Evolutionary conservation across 2,113 vertebrate species (phyloP), one percentile per base, ranked within the genome.

Genomic region (Channa maculata): DNA sequence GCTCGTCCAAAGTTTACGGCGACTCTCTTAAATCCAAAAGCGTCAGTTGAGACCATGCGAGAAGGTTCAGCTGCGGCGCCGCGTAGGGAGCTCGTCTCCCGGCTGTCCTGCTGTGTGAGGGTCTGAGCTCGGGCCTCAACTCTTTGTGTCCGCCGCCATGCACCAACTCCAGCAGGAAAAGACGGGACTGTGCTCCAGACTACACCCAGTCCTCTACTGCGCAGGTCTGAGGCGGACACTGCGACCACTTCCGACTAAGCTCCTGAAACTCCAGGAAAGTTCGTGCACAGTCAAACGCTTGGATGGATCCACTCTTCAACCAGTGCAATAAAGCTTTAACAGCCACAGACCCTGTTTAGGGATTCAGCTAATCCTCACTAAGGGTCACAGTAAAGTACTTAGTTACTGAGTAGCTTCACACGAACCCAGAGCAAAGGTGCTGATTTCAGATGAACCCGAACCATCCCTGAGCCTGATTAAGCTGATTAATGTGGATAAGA

Each of bases 151-250:
- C 86, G 84, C 78, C 88, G 92, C 92, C 92, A 94, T 93, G 84
- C 71, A 86, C 45, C 74, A 36, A 85, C 59, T 90, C 86, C 75
- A 49, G 85, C 79, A 89, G 89, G 83, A 89, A 88, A 71, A 85
- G 82, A 87, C 62, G 43, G 24, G 54, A 9, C 45, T 79, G 24
- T 24, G 24, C 24, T 24, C 71, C 82, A 72, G 92, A 89, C 92
- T 92, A 93, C 93, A 93, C 93, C 94, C 93, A 87, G 81, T 11
- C 15, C 62, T 71, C 83, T 61, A 91, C 86, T 91, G 93, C 94
- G 94, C 94, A 94, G 68, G 64, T 85, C 78, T 39, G 54, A 15
- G 38, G 77, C 80, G 79, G 72, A 72, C 64, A 48, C 61, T 45
- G 15, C 62, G 66, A 67, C 64, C 69, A 88, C 92, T 90, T 92